Evolutionary conservation across 2,888 invertebrate genomes (phyloP).

Genomic region (Drosophila kokeensis): DNA sequence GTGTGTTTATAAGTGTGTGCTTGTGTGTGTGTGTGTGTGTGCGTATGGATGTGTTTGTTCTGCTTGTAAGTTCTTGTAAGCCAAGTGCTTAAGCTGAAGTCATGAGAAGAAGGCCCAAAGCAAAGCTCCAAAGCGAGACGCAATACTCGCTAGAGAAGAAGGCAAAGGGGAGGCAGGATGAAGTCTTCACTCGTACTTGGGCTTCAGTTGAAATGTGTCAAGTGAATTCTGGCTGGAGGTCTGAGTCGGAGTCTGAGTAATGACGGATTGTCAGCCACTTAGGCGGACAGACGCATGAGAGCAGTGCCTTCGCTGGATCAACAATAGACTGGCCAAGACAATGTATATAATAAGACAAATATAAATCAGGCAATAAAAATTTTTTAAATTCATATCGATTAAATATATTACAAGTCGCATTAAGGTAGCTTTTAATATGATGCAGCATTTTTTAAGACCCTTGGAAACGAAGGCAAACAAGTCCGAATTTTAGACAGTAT

Average conservation of each 20-base stretch:
- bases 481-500: neutral
- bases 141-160: neutral
- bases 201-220: conserved; percentile 63
- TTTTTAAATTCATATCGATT: no score
- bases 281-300: neutral
- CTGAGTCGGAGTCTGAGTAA: conserved; percentile 13
- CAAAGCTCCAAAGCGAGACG: conserved; percentile 9
- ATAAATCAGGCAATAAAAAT: neutral
- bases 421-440: no score
- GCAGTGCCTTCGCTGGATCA: neutral
- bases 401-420: no score
- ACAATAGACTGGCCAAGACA: neutral
- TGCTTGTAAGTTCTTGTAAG: conserved; percentile 51
- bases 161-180: neutral
- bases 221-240: conserved; percentile 36
- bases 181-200: conserved; percentile 14
- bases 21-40: conserved; percentile 1
- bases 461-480: neutral
- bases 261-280: conserved; percentile 21
- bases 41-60: conserved; percentile 9
- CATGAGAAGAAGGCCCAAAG: conserved; percentile 35
- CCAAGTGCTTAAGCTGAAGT: conserved; percentile 50
- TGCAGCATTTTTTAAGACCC: no score
- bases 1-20: neutral
- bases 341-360: neutral